phyloP scores from a whole-genome alignment of 2,113 vertebrate genomes.

The Silurus glanis region DNA sequence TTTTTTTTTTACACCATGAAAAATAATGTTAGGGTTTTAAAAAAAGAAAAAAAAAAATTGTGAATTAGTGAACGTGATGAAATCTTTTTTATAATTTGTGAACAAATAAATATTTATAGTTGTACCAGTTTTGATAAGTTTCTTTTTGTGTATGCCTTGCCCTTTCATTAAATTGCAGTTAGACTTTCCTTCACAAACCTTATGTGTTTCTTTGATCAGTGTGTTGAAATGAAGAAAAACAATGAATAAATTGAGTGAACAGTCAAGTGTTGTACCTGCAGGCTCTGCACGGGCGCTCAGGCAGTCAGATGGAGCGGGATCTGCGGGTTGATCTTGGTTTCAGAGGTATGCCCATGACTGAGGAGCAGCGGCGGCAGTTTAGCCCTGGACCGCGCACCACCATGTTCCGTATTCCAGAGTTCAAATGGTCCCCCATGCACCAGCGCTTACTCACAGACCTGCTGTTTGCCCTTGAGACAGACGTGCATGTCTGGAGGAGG shows the following conservation, averaged over 20 bases:
- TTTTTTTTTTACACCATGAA: neutral
- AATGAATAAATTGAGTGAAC: neutral
- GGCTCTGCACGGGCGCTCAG: constrained; percentile 88
- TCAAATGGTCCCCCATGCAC: constrained; percentile 99
- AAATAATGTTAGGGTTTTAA: neutral
- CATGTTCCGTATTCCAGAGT: constrained; percentile 99
- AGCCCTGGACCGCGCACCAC: constrained; percentile 97
- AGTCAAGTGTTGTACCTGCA: constrained; percentile 50
- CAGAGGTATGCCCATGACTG: constrained; percentile 98
- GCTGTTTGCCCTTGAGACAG: constrained; percentile 95
- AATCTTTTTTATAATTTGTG: neutral
- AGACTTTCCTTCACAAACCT: neutral
- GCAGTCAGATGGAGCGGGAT: constrained; percentile 89
- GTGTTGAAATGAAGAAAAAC: neutral
- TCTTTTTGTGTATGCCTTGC: neutral
- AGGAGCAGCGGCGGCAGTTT: constrained; percentile 95
- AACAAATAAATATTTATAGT: neutral
- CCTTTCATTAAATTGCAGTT: neutral
- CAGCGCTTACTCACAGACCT: constrained; percentile 94
- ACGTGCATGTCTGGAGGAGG: constrained; percentile 99
- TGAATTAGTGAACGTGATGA: no score
- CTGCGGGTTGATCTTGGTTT: constrained; percentile 94
- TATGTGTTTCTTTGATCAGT: neutral
- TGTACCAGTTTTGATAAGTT: neutral
- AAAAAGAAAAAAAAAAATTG: neutral